Conservation (phyloP, 1,140 invertebrate species). For the Gryllus bimaculatus region DNA sequence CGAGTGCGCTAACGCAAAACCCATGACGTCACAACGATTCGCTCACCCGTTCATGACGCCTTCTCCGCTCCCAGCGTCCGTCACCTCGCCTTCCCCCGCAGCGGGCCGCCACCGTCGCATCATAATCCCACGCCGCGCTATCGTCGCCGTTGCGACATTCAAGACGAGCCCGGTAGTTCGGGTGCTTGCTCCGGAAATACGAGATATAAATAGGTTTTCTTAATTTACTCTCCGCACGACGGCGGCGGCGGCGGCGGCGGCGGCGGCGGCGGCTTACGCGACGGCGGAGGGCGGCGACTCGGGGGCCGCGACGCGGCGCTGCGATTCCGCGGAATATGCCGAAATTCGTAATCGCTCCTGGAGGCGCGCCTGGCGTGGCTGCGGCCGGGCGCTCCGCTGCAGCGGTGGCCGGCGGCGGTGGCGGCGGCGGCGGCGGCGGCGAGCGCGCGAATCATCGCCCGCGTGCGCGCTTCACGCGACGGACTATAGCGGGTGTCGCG, state of each 20-base stretch:
- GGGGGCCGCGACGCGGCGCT: too few relatives aligned
- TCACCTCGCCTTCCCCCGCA: too few relatives aligned
- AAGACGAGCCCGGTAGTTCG: not conserved
- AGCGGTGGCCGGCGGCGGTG: not conserved
- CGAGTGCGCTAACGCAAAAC: too few relatives aligned
- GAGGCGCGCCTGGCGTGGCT: too few relatives aligned
- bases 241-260: too few relatives aligned
- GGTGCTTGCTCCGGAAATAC: not conserved
- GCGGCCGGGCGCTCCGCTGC: not conserved
- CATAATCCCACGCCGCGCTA: not conserved
- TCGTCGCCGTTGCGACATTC: not conserved
- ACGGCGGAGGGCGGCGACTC: not conserved
- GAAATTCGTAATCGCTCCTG: not conserved
- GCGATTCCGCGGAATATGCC: not conserved
- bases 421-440: too few relatives aligned
- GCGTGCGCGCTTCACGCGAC: not conserved
- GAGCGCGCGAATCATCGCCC: not conserved
- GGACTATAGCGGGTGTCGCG: not conserved
- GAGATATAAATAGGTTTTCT: slow-evolving; percentile 1
- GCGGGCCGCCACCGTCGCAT: too few relatives aligned
- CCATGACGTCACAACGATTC: too few relatives aligned
- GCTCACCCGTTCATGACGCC: too few relatives aligned
- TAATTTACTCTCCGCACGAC: not conserved
- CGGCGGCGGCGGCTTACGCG: too few relatives aligned
- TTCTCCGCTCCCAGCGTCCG: too few relatives aligned